Evolutionary conservation across 1,140 invertebrate species (phyloP), one percentile per base, ranked within the genome.

Genomic region (Saccostrea cuccullata): DNA sequence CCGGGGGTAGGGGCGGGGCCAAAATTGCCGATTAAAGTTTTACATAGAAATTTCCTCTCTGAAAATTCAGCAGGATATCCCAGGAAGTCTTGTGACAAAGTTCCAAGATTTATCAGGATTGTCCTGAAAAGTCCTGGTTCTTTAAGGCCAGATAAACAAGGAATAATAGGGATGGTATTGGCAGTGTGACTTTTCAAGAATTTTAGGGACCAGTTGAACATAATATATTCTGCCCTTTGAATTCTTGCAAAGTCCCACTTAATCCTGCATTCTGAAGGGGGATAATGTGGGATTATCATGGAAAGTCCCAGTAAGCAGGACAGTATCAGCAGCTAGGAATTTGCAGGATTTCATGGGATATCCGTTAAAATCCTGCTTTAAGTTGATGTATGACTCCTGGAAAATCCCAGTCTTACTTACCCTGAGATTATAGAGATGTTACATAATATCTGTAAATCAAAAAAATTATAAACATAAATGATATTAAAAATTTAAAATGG

Each of bases 41-140:
- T n/a, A n/a, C n/a, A n/a, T n/a, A n/a, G n/a, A n/a, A n/a, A n/a
- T n/a, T 47, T 47, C 60, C 60, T 67, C 17, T 67, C 60, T 67
- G 17, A 67, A 73, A 73, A 60, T 60, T 60, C 23, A 73, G 26
- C 67, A 73, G 67, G 67, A 73, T 73, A 26, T 73, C 67, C n/a
- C 67, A 73, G 67, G 67, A 73, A 73, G 67, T 36, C 67, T 36
- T 73, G 67, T 36, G 67, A 73, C 67, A 73, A 60, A 60, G 67
- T 73, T 23, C 67, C 60, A 64, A 15, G 60, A 64, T 64, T 64
- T 64, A 64, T n/a, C 26, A 70, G 67, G 67, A 70, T 70, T 70
- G 67, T 70, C 67, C 26, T 70, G 67, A 70, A 23, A 70, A n/a
- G 17, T 70, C 67, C 23, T 30, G n/a, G 17, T 70, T 70, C 26